phyloP scores from a whole-genome alignment of 2,113 vertebrate genomes.

The Onychostruthus taczanowskii region DNA sequence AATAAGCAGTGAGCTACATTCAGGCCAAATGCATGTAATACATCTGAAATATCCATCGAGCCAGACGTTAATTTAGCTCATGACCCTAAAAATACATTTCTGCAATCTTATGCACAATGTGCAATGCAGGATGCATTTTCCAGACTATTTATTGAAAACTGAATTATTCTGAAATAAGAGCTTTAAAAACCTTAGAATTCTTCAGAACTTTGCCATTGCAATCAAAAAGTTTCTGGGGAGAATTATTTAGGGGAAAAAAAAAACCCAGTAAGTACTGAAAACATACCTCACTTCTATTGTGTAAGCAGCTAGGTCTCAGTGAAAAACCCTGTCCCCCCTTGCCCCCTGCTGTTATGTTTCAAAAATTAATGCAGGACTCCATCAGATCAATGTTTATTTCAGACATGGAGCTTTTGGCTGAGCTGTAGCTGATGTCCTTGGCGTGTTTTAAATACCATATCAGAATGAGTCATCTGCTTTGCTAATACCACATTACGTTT shows the following conservation, averaged over 20 bases:
- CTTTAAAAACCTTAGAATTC: not conserved
- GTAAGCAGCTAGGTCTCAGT: not conserved
- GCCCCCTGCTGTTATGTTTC: slow-evolving; percentile 32
- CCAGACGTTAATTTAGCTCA: slow-evolving; percentile 6
- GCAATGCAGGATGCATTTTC: not conserved
- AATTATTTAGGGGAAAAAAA: not conserved
- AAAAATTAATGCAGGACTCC: not conserved
- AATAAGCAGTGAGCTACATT: not conserved
- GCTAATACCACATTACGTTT: not conserved
- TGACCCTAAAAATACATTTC: not conserved
- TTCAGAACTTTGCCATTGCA: not conserved
- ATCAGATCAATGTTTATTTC: slow-evolving; percentile 15
- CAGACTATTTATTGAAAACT: not conserved
- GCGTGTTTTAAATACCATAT: not conserved
- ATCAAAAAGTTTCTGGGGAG: not conserved
- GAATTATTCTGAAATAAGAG: not conserved
- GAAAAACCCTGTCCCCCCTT: slow-evolving; percentile 3
- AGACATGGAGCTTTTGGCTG: not conserved
- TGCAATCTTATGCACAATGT: not conserved
- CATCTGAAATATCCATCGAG: not conserved
- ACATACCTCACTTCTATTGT: not conserved
- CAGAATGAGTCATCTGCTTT: not conserved
- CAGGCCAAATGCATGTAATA: not conserved
- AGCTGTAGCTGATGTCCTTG: not conserved
- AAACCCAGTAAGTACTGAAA: not conserved